Evolutionary conservation across 2,113 vertebrate genomes (phyloP), one percentile per base, ranked within the genome.

Genomic region (Zingel zingel): DNA sequence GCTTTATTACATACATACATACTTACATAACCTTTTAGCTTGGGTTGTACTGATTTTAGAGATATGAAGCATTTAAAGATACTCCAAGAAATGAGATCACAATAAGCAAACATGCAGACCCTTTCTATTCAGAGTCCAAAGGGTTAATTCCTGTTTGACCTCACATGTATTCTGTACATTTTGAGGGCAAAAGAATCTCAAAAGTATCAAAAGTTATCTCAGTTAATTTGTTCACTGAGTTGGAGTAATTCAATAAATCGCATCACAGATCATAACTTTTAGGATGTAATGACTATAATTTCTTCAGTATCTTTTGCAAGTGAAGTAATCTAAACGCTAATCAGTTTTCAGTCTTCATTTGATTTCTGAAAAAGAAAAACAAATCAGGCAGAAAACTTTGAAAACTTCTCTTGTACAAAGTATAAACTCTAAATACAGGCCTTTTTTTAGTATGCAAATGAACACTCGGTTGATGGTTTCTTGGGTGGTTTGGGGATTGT

Each of bases 191-290:
- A 79, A 61, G 5, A 48, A 78, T 81, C 58, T 39, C 36, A 74
- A 74, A 62, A 64, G 79, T 68, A 68, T n/a, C 50, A 64, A 79
- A 87, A 88, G 74, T 85, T 74, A 61, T 85, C 51, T 65, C n/a
- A 51, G 63, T 81, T 74, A 62, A 79, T 87, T 70, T 81, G 88
- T 36, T 85, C 86, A 78, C 33, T 81, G 71, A 79, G 64, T 84
- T 45, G 79, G 18, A 80, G 64, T 84, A 87, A 91, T 93, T 89
- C 54, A 91, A 91, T 93, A 86, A 90, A 88, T 81, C 79, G 83
- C 91, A 79, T 90, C 89, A 85, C 74, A 73, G 86, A 91, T 88
- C 83, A 80, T 48, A 91, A 89, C 81, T 81, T 81, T 78, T 23
- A 43, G 64, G 73, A 59, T 75, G 74, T 81, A 74, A 92, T 89